Percentiles rank a stretch among this genome's conserved stretches.
Evolutionary conservation across 2,888 invertebrate species (phyloP).

Genomic region (Acronicta alni): DNA sequence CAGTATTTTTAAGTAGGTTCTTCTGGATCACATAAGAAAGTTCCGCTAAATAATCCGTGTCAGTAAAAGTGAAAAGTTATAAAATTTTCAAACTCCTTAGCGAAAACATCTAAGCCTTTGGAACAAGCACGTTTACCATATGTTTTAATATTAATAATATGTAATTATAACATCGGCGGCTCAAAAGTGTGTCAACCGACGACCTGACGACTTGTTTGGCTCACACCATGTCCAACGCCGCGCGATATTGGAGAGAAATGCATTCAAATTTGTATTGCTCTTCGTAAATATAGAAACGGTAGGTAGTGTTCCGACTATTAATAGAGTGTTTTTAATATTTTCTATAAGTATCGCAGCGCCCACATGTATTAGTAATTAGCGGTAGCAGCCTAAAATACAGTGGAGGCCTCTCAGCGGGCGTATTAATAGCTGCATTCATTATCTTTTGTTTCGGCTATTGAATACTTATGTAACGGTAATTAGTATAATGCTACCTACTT

Average conservation of each 20-base stretch:
- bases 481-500: slow-evolving; percentile 12
- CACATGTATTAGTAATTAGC: slow-evolving; percentile 43
- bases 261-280: slow-evolving; percentile 40
- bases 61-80: slow-evolving; percentile 59
- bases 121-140: slow-evolving; percentile 38
- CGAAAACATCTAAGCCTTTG: slow-evolving; percentile 47
- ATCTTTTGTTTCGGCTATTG: slow-evolving; percentile 36
- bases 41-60: slow-evolving; percentile 36
- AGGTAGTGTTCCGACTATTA: slow-evolving; percentile 43
- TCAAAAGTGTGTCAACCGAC: slow-evolving; percentile 82
- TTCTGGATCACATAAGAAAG: slow-evolving; percentile 45
- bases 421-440: slow-evolving; percentile 39
- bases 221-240: slow-evolving; percentile 23
- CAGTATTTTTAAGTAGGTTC: no score
- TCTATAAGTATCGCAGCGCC: slow-evolving; percentile 34
- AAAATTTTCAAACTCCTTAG: slow-evolving; percentile 46
- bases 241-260: slow-evolving; percentile 44
- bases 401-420: slow-evolving; percentile 33
- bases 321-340: slow-evolving; percentile 40
- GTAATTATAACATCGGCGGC: slow-evolving; percentile 74
- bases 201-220: slow-evolving; percentile 52
- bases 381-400: slow-evolving; percentile 29
- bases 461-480: slow-evolving; percentile 23
- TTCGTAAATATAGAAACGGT: slow-evolving; percentile 40
- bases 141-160: slow-evolving; percentile 62